Evolutionary conservation across 2,797 vertebrate species (phyloP), one percentile per base, ranked within the genome.

Genomic region (Melanotaenia pygmaea): DNA sequence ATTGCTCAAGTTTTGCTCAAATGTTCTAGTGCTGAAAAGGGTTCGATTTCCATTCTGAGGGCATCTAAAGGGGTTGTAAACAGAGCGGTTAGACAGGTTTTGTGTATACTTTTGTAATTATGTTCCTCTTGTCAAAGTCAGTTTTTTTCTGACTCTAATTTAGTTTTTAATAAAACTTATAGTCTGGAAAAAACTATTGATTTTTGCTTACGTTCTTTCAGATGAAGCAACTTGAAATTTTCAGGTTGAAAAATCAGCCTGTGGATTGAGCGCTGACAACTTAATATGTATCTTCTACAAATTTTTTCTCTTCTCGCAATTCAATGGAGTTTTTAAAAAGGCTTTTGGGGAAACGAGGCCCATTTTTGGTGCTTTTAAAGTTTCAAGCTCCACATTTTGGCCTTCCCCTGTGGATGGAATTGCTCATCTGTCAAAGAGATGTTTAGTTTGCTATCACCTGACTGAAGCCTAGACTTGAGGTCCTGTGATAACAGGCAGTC

Each of bases 401-500:
- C 26, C 34, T 24, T 59, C 37, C 66, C 28, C 26, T 16, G 35
- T 20, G 47, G 66, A 57, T 67, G 43, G 69, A 70, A 57, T 35
- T 3, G n/a, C 59, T 62, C 69, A 56, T 37, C 57, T 64, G 70
- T 63, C 64, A 72, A 43, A 74, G 67, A 71, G 35, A 63, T 62
- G 59, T 74, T 62, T 10, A 50, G 60, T 68, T 62, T 61, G 60
- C 45, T 9, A 10, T 62, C 37, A 28, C 32, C 37, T 64, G 67
- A 57, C 59, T 37, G 50, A 24, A 59, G 63, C 32, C 2, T 67
- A 56, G 60, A 78, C 59, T 78, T 58, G 16, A 66, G 61, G 34
- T 60, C 53, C 62, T 71, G 67, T 59, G 75, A 74, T 74, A 64
- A 60, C 53, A 37, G 59, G 16, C 72, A 35, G 45, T 38, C 70